Conservation (phyloP, 2,888 invertebrate species). For the Opisthograptis luteolata region DNA sequence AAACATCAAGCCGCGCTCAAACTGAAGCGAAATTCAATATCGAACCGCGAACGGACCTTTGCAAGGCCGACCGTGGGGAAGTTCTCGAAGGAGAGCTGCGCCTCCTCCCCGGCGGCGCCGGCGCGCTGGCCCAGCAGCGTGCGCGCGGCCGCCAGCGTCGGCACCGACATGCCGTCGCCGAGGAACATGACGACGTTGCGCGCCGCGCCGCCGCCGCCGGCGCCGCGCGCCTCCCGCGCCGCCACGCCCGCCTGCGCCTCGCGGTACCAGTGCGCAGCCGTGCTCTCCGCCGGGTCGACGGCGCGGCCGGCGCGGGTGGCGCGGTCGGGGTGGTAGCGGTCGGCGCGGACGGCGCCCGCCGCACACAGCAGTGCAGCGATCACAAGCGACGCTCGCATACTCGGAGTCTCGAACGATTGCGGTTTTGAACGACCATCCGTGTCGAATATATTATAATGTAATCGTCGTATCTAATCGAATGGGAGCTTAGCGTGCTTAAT, state of each 20-base stretch:
- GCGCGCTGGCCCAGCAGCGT: constrained; percentile 84
- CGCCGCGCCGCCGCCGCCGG: constrained; percentile 53
- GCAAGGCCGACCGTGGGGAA: constrained; percentile 82
- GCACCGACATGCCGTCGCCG: constrained; percentile 89
- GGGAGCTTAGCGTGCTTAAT: too few species aligned
- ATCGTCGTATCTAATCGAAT: neutral
- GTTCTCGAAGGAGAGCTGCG: constrained; percentile 82
- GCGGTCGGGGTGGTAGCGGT: constrained; percentile 5
- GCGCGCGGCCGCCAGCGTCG: constrained; percentile 86
- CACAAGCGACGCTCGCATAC: constrained; percentile 4
- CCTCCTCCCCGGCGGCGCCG: constrained; percentile 81
- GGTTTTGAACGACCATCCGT: neutral
- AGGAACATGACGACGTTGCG: constrained; percentile 87
- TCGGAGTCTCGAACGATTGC: neutral
- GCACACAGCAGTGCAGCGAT: neutral
- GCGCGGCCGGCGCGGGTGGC: constrained; percentile 1
- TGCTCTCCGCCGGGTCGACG: constrained; percentile 17
- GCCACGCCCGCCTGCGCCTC: constrained; percentile 34
- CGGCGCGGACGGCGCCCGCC: neutral
- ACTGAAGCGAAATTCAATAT: neutral
- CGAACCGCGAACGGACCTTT: constrained; percentile 35
- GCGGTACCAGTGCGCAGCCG: constrained; percentile 29
- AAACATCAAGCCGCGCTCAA: too few species aligned
- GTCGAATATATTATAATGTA: constrained; percentile 12
- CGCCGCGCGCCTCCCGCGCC: constrained; percentile 47